Percentiles rank a stretch among this genome's conserved stretches.
phyloP scores from a whole-genome alignment of 2,888 invertebrate genomes.

The Drosophila cognata region DNA sequence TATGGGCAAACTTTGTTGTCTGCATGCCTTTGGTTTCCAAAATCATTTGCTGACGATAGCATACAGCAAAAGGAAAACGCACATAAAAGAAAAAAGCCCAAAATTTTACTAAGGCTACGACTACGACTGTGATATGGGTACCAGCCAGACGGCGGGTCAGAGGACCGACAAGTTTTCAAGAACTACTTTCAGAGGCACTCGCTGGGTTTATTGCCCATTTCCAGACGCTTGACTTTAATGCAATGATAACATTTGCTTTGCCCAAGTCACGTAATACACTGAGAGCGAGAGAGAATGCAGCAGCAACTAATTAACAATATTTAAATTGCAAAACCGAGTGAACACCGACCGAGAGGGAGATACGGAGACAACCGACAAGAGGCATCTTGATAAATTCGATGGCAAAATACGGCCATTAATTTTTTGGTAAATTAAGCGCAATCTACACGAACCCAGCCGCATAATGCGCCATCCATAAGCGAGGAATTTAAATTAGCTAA shows the following conservation, averaged over 20 bases:
- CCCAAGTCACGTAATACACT: neutral
- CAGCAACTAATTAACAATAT: constrained; percentile 72
- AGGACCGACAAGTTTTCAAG: constrained; percentile 14
- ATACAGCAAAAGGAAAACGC: constrained; percentile 29
- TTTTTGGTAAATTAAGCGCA: constrained; percentile 70
- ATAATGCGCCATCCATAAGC: constrained; percentile 44
- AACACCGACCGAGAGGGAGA: neutral
- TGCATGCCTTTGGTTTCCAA: constrained; percentile 33
- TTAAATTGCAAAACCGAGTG: constrained; percentile 59
- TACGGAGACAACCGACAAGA: neutral
- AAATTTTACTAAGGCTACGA: constrained; percentile 27
- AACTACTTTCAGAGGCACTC: constrained; percentile 48
- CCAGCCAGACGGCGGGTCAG: constrained; percentile 16
- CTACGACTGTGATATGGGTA: constrained; percentile 45
- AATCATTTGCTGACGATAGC: constrained; percentile 66
- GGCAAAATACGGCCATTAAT: constrained; percentile 61
- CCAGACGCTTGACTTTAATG: constrained; percentile 60
- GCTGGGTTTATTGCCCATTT: constrained; percentile 42
- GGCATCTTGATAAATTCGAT: constrained; percentile 68
- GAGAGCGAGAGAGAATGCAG: constrained; percentile 18
- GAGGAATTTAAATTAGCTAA: constrained; percentile 77
- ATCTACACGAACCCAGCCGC: constrained; percentile 52
- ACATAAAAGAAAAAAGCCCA: constrained; percentile 35
- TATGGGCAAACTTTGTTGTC: constrained; percentile 76
- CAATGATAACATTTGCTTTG: constrained; percentile 57